These are phyloP conservation scores for Alligator mississippiensis DNA, from an alignment of 2,113 vertebrate species.

Conservation along the genomic window DNA sequence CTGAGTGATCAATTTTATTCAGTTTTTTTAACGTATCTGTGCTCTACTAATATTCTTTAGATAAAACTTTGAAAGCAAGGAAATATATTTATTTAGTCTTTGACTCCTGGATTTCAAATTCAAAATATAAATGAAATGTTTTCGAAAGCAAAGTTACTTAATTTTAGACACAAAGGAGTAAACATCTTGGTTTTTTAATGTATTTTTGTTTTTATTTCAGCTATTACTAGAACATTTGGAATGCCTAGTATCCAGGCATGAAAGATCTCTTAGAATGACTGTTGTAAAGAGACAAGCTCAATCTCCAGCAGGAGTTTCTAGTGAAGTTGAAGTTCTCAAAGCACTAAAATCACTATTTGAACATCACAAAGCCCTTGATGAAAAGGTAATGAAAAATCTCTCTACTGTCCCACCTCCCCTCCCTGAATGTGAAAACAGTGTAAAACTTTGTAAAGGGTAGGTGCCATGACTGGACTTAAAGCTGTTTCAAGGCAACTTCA, in stretches of 20 bases:
- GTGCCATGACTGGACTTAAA: neutral
- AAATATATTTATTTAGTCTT: accelerated
- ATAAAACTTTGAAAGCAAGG: neutral
- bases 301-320: constrained; percentile 96
- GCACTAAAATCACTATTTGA: constrained; percentile 98
- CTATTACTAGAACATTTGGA: constrained; percentile 95
- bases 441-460: neutral
- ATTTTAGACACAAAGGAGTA: neutral
- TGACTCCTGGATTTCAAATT: neutral
- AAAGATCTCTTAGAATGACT: constrained; percentile 96
- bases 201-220: constrained; percentile 72
- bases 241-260: constrained; percentile 95
- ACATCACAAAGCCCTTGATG: constrained; percentile 97
- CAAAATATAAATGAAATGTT: neutral
- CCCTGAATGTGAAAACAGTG: neutral
- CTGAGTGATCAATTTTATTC: too few species aligned
- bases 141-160: neutral
- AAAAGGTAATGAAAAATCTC: constrained; percentile 84
- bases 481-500: neutral
- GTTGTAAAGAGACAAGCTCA: constrained; percentile 97
- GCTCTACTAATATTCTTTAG: neutral
- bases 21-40: too few species aligned
- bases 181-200: neutral
- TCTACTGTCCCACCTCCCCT: neutral
- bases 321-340: constrained; percentile 98